These are phyloP conservation scores for Digitonthophagus gazella DNA, from an alignment of 2,888 invertebrate species.

Conservation along the genomic window DNA sequence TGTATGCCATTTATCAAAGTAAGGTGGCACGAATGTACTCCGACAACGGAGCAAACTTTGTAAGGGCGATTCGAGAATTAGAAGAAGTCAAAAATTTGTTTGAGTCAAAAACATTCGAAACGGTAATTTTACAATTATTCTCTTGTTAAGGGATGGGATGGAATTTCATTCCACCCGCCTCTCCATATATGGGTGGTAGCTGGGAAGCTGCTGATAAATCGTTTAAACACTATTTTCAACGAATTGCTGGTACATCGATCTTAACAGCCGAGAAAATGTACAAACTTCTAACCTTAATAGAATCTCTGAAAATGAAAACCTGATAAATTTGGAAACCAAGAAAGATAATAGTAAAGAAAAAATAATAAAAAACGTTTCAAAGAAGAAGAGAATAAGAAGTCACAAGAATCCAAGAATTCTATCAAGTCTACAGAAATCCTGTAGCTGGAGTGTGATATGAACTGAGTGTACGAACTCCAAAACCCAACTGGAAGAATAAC, in stretches of 20 bases:
- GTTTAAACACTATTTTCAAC: constrained; percentile 15
- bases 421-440: too few relatives aligned
- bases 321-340: too few relatives aligned
- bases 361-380: too few relatives aligned
- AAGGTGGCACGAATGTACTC: not conserved
- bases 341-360: too few relatives aligned
- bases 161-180: constrained; percentile 11
- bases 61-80: constrained; percentile 1
- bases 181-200: constrained; percentile 17
- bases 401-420: too few relatives aligned
- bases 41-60: constrained; percentile 10
- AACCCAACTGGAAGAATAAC: too few relatives aligned
- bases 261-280: constrained; percentile 16
- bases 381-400: too few relatives aligned
- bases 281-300: constrained; percentile 16
- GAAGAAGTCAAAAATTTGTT: not conserved
- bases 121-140: not conserved
- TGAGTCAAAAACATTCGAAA: not conserved
- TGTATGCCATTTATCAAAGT: too few relatives aligned
- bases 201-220: constrained; percentile 16
- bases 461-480: too few relatives aligned
- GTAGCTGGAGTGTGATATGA: too few relatives aligned
- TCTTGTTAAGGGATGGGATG: not conserved
- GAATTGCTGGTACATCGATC: not conserved
- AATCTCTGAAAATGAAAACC: too few relatives aligned